A percentile compares a stretch with the other conserved stretches of the same genome.
phyloP scores from a whole-genome alignment of 2,113 vertebrate species.

The Motacilla alba region DNA sequence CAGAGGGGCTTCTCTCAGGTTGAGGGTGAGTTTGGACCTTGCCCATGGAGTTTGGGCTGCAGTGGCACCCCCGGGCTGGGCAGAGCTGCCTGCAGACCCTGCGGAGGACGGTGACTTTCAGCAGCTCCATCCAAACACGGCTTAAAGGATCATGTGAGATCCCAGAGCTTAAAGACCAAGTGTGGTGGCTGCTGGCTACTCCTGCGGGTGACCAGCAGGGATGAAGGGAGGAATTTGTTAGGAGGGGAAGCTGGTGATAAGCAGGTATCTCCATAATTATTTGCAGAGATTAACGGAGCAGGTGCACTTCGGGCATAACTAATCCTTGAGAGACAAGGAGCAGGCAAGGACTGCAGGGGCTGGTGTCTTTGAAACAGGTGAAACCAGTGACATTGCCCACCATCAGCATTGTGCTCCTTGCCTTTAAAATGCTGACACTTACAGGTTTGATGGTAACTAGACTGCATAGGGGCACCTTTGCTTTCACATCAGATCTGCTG shows the following conservation, averaged over 20 bases:
- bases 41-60: accelerated
- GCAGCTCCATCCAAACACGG: not conserved
- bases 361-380: constrained; percentile 54
- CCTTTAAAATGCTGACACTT: constrained; percentile 60
- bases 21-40: not conserved
- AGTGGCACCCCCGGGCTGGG: not conserved
- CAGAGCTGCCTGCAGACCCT: not conserved
- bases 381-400: constrained; percentile 65
- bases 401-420: constrained; percentile 55
- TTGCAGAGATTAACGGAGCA: constrained; percentile 23
- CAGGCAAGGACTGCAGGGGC: constrained; percentile 3
- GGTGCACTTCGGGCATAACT: not conserved
- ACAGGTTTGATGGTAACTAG: constrained; percentile 53
- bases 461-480: constrained; percentile 71
- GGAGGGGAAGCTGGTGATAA: not conserved
- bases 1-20: not conserved
- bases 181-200: not conserved
- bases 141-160: accelerated
- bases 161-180: not conserved
- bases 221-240: not conserved
- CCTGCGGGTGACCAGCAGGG: not conserved
- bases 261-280: not conserved
- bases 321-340: constrained; percentile 41
- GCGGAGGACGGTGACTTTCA: accelerated
- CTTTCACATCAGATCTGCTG: constrained; percentile 76